These are phyloP conservation scores for Leptodactylus fuscus DNA, from an alignment of 2,113 vertebrate species.

Conservation along the genomic window DNA sequence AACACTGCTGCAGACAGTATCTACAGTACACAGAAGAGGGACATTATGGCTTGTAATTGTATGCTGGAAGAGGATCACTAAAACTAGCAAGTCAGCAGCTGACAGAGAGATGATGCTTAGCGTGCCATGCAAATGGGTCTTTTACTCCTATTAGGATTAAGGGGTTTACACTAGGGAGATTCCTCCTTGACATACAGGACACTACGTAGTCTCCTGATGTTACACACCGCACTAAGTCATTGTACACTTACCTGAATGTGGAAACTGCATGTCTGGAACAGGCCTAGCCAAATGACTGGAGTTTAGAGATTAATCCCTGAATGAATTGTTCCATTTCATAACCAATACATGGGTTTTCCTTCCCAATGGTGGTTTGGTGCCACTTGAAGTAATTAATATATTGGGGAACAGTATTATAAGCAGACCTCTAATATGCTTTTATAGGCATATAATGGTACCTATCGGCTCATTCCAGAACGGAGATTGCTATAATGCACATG, in stretches of 20 bases:
- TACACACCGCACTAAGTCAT: background rate
- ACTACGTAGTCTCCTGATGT: background rate
- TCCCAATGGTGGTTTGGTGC: background rate
- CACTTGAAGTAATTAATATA: background rate
- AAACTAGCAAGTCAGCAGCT: too few relatives aligned
- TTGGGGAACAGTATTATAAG: background rate
- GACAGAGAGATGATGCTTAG: background rate
- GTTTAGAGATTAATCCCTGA: background rate
- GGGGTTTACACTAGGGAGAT: background rate
- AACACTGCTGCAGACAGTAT: background rate
- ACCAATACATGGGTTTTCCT: background rate
- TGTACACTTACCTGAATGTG: background rate
- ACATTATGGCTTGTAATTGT: background rate
- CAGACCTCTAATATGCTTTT: background rate
- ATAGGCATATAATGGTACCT: background rate
- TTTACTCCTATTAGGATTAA: background rate
- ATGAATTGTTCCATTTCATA: background rate
- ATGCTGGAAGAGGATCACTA: background rate
- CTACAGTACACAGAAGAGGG: background rate
- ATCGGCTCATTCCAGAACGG: background rate
- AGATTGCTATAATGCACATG: background rate
- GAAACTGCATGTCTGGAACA: background rate
- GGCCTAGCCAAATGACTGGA: background rate
- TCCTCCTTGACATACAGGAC: background rate
- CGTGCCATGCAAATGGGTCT: background rate